These are phyloP conservation scores for Falco berigora DNA, from an alignment of 2,797 vertebrate species.

Conservation along the genomic window DNA sequence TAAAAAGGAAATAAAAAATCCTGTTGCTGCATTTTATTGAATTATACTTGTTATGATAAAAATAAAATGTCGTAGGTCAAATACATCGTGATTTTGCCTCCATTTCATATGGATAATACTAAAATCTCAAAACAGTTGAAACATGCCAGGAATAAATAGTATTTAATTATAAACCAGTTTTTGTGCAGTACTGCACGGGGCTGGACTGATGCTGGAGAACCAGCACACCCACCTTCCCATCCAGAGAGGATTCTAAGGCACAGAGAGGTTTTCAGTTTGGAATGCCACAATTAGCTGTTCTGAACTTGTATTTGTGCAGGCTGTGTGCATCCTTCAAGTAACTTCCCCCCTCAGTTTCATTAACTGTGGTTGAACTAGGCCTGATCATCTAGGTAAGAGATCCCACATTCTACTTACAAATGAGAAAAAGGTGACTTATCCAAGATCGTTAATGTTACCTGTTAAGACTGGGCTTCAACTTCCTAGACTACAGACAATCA, in stretches of 20 bases:
- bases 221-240: neutral
- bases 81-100: neutral
- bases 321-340: neutral
- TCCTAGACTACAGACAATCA: neutral
- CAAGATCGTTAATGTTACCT: neutral
- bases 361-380: neutral
- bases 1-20: neutral
- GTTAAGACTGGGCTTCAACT: neutral
- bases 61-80: neutral
- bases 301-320: neutral
- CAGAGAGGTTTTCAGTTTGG: neutral
- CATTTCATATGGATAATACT: neutral
- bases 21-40: neutral
- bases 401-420: neutral
- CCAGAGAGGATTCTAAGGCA: neutral
- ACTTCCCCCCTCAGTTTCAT: neutral
- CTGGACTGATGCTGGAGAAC: neutral
- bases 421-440: neutral
- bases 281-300: neutral
- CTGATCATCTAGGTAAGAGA: neutral
- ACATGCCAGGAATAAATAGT: neutral
- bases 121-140: neutral
- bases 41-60: neutral
- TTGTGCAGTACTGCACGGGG: neutral
- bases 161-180: neutral